Conservation (phyloP, 2,888 invertebrate species). For the Calameuta pallipes region DNA sequence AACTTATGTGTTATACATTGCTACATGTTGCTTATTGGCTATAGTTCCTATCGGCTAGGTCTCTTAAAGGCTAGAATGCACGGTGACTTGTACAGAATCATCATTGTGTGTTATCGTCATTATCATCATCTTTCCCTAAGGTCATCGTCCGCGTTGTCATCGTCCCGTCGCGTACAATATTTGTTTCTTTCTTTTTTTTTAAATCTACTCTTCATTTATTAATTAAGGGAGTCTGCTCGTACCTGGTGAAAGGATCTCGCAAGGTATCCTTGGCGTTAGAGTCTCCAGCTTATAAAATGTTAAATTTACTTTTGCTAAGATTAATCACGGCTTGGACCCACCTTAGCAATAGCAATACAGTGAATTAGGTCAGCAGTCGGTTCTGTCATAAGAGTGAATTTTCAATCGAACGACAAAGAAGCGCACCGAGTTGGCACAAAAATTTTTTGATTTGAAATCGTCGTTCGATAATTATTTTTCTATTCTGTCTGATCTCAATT, state of each 20-base stretch:
- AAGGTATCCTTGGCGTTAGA: not conserved
- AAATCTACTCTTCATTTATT: too few species aligned
- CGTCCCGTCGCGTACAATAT: conserved; percentile 5
- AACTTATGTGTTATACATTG: conserved; percentile 64
- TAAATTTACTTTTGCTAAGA: conserved; percentile 30
- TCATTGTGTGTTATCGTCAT: conserved; percentile 39
- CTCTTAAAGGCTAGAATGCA: conserved; percentile 60
- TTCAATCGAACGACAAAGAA: too few species aligned
- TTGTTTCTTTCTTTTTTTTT: conserved; percentile 4
- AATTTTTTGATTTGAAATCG: too few species aligned
- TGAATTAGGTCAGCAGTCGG: too few species aligned
- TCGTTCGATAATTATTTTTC: too few species aligned
- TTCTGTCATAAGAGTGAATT: too few species aligned
- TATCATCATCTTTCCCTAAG: conserved; percentile 20
- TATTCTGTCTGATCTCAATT: not conserved
- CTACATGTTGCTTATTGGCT: conserved; percentile 55
- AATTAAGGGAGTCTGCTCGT: not conserved
- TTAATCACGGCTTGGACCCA: conserved; percentile 24
- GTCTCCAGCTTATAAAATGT: conserved; percentile 32
- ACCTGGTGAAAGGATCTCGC: not conserved
- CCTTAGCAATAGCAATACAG: conserved; percentile 2
- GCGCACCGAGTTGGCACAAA: too few species aligned
- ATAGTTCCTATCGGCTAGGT: conserved; percentile 54
- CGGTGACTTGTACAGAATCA: conserved; percentile 61
- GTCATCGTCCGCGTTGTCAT: conserved; percentile 12